Evolutionary conservation across 2,113 vertebrate genomes (phyloP).

Genomic region (Rhineura floridana): DNA sequence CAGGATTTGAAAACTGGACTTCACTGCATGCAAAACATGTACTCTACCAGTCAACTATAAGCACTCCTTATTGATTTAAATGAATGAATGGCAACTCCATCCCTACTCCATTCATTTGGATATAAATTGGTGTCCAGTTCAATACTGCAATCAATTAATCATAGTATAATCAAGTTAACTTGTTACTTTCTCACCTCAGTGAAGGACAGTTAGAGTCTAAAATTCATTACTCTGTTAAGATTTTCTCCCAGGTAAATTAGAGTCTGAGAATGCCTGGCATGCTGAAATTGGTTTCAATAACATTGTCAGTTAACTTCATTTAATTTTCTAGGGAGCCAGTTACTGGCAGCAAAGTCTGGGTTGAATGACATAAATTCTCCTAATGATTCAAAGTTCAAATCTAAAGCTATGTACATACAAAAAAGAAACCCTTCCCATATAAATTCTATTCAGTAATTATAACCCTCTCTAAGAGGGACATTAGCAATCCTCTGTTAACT

Average conservation of each 20-base stretch:
- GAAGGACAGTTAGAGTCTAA: neutral
- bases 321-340: neutral
- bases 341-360: neutral
- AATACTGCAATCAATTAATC: neutral
- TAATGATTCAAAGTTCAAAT: neutral
- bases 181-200: neutral
- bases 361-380: neutral
- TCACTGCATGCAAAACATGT: neutral
- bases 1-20: neutral
- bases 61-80: neutral
- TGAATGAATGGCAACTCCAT: neutral
- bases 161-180: neutral
- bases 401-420: neutral
- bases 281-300: neutral
- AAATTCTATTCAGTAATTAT: slow-evolving; percentile 2
- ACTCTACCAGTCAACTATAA: neutral
- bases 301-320: neutral
- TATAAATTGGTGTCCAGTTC: neutral
- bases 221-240: neutral
- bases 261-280: neutral
- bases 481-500: neutral
- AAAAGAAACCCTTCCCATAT: slow-evolving; percentile 12
- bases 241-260: neutral
- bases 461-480: neutral
- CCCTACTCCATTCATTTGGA: neutral